Conservation (phyloP, 2,113 vertebrate species). For the Syngnathus floridae region DNA sequence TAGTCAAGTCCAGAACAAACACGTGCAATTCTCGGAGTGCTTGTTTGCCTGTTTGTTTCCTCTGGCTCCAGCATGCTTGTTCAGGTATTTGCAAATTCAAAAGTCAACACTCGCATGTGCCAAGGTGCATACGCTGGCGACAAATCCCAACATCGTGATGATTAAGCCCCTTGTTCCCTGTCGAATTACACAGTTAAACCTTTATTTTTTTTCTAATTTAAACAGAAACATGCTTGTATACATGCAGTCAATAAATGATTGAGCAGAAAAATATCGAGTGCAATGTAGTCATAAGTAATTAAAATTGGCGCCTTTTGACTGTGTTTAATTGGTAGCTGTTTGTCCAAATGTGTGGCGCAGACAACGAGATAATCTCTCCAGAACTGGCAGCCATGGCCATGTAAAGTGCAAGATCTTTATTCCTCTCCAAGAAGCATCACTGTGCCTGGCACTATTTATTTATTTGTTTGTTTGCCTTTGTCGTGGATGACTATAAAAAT, state of each 20-base stretch:
- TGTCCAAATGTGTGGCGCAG: slow-evolving; percentile 44
- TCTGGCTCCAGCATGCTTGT: background rate
- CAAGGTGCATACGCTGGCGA: background rate
- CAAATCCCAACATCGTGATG: slow-evolving; percentile 41
- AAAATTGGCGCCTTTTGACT: slow-evolving; percentile 35
- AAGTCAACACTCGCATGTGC: background rate
- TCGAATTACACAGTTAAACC: too few relatives aligned
- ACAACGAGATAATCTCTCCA: slow-evolving; percentile 41
- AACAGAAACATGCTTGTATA: too few relatives aligned
- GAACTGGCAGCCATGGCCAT: slow-evolving; percentile 37
- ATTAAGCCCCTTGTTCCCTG: background rate
- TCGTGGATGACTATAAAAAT: background rate
- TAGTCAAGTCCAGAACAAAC: background rate
- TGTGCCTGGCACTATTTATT: background rate
- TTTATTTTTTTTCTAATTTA: too few relatives aligned
- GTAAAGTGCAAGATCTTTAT: slow-evolving; percentile 36
- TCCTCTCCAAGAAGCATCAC: slow-evolving; percentile 19
- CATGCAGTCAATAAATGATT: too few relatives aligned
- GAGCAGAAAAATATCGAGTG: slow-evolving; percentile 26
- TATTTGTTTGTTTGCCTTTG: background rate
- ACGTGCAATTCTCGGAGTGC: background rate
- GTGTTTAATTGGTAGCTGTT: slow-evolving; percentile 46
- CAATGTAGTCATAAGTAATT: slow-evolving; percentile 37
- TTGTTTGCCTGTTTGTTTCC: background rate
- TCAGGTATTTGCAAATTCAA: background rate